Evolutionary conservation across 1,140 invertebrate species (phyloP), one percentile per base, ranked within the genome.

Genomic region (Pissodes strobi): DNA sequence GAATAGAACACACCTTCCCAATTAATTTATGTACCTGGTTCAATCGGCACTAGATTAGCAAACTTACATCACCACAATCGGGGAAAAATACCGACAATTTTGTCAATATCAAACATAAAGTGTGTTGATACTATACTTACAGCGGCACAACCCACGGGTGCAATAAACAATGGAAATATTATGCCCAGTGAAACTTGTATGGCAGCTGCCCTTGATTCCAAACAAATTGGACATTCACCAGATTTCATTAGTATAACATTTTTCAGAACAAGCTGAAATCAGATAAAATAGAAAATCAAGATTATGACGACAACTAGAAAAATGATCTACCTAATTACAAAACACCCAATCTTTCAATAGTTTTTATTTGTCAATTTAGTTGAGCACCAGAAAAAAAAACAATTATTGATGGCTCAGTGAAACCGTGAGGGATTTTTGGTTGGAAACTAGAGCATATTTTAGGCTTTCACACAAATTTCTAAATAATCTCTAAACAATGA

Each of bases 91-190:
- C 3, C 2, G 15, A 13, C n/a, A n/a, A n/a, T n/a, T n/a, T n/a
- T n/a, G n/a, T n/a, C n/a, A 13, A 13, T 13, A n/a, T 39, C 4
- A 3, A 39, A 34, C 4, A 48, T 18, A 43, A 43, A 53, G 17
- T 18, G 1, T 38, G 2, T 15, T 23, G n/a, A 13, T 15, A 21
- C 30, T 45, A 21, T 59, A 65, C 69, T 66, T 71, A 76, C 74
- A 1, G 80, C 76, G 45, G 78, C 78, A 38, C 76, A 72, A 9
- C 79, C 73, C 22, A 81, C 58, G 34, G 80, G 80, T 9, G 79
- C 78, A 48, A 82, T 57, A 17, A 80, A 59, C 4, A 73, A 61
- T 5, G 81, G 81, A 70, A 81, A 80, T 1, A 77, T 52, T n/a
- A 73, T 67, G 12, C 80, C 79, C 2, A 75, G 6, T 8, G 66